These are phyloP conservation scores for Torymus aiolomorphi DNA, from an alignment of 2,888 invertebrate genomes.

Conservation along the genomic window DNA sequence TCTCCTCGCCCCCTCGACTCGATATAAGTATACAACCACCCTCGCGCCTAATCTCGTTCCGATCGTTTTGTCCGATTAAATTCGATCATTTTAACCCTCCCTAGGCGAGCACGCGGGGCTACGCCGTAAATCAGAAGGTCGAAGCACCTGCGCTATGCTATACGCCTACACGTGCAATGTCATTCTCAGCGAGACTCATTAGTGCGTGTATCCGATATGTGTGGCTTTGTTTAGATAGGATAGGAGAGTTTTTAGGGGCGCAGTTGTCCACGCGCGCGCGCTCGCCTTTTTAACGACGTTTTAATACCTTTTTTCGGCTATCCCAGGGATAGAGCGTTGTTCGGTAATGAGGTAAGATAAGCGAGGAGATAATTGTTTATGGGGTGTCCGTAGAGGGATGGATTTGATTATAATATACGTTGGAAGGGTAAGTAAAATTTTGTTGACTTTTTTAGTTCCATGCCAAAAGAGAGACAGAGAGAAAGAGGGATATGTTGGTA, in stretches of 20 bases:
- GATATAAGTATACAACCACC: neutral
- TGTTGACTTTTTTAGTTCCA: too few relatives aligned
- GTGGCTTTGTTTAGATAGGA: neutral
- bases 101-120: too few relatives aligned
- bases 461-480: too few relatives aligned
- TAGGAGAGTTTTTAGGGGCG: neutral
- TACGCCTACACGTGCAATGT: neutral
- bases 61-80: constrained; percentile 41
- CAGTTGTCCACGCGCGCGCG: too few relatives aligned
- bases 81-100: constrained; percentile 23
- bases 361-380: too few relatives aligned
- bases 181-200: constrained; percentile 19
- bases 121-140: constrained; percentile 30
- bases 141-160: constrained; percentile 29
- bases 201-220: neutral
- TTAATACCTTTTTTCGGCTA: too few relatives aligned
- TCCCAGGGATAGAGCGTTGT: neutral
- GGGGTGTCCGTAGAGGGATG: too few relatives aligned
- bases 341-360: neutral
- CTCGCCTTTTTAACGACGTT: too few relatives aligned
- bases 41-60: constrained; percentile 30
- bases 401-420: neutral
- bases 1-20: neutral
- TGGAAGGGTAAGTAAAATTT: too few relatives aligned
- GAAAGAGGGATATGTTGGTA: too few relatives aligned